Evolutionary conservation across 2,797 vertebrate genomes (phyloP), one percentile per base, ranked within the genome.

Genomic region (Iguana delicatissima): DNA sequence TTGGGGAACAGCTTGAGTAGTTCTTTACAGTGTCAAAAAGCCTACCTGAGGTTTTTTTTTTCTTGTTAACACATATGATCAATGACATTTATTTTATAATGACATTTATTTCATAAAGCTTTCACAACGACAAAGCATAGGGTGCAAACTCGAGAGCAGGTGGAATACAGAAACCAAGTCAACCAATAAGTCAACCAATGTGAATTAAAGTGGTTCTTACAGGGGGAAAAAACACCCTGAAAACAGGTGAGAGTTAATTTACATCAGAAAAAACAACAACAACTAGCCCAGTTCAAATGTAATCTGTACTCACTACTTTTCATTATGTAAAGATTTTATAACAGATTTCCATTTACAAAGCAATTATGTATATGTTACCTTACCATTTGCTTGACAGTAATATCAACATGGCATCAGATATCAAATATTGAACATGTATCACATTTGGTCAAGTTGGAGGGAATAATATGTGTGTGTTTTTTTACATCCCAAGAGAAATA

Each of bases 361-460:
- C 79, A 59, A 85, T 50, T 7, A 73, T 55, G 29, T 85, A 12
- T 81, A 64, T 32, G 46, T 88, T 88, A 82, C 14, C 82, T 57
- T 88, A 32, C 50, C 18, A 59, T 85, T 89, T 79, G 57, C 73
- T 85, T 84, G 73, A 80, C 46, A 72, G 77, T 50, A 81, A 81
- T 55, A 35, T 88, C 64, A 88, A 81, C 64, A 81, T 72, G 57
- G n/a, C 69, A 74, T 32, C 46, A 38, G 0, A 50, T 88, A 88
- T 88, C 87, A 88, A 55, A 81, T 72, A 72, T 29, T 12, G 32
- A 72, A 57, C 52, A 87, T 38, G n/a, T 57, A 29, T 38, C 32
- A 88, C 79, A 57, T 79, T 87, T 87, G 74, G 59, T 50, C 62
- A 80, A 80, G 59, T 50, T 59, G 64, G 79, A 88, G n/a, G 42